These are phyloP conservation scores for Tichodroma muraria DNA, from an alignment of 2,113 vertebrate genomes.

Conservation along the genomic window DNA sequence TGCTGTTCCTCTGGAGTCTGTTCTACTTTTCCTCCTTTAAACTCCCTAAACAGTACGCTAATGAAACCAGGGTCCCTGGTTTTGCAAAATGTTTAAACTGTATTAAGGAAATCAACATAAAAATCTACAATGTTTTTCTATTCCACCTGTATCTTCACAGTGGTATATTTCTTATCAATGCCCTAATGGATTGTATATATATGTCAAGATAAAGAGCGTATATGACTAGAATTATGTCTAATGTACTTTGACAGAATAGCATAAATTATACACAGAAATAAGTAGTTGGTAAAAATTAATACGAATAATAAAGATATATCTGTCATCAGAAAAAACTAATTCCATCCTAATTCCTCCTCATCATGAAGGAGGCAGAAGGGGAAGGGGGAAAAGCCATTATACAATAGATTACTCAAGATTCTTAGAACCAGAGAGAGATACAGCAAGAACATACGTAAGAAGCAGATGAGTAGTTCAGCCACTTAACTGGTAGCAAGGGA, in stretches of 20 bases:
- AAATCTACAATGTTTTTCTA: not conserved
- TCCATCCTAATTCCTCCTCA: not conserved
- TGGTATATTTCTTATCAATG: not conserved
- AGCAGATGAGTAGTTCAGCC: not conserved
- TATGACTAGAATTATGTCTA: not conserved
- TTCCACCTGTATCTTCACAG: not conserved
- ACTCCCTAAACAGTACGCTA: not conserved
- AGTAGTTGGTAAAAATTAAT: not conserved
- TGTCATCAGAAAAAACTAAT: not conserved
- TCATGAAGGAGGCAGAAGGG: accelerated
- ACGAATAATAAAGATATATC: not conserved
- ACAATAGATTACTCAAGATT: not conserved
- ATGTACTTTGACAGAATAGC: not conserved
- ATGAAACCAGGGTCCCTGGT: not conserved
- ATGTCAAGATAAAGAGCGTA: not conserved
- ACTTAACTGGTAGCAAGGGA: not conserved
- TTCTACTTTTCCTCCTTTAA: not conserved
- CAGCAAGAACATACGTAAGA: not conserved
- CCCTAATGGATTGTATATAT: not conserved
- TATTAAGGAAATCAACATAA: not conserved
- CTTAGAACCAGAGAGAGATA: not conserved
- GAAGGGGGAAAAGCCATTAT: accelerated
- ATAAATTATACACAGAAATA: not conserved
- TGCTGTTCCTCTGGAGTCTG: not conserved
- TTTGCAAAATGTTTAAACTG: not conserved